These are phyloP conservation scores for Falco concolor DNA, from an alignment of 2,797 vertebrate species.

Conservation along the genomic window DNA sequence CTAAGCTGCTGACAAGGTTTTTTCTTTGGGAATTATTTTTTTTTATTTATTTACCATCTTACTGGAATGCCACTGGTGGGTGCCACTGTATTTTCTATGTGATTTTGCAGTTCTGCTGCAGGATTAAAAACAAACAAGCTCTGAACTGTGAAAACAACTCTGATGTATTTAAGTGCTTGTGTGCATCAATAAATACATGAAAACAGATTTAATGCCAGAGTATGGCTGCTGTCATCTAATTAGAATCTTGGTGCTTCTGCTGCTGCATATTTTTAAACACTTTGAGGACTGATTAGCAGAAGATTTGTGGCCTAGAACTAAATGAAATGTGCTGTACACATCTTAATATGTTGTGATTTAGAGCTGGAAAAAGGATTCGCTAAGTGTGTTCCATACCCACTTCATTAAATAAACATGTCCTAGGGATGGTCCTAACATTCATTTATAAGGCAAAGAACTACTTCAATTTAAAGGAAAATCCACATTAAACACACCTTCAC, in stretches of 20 bases:
- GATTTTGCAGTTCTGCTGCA: not conserved
- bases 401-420: not conserved
- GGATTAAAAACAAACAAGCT: not conserved
- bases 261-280: slow-evolving; percentile 31
- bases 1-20: not conserved
- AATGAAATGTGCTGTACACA: not conserved
- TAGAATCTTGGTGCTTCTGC: slow-evolving; percentile 27
- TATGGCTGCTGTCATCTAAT: slow-evolving; percentile 34
- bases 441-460: not conserved
- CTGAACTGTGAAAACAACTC: not conserved
- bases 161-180: not conserved
- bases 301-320: slow-evolving; percentile 30
- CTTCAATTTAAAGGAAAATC: not conserved
- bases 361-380: not conserved
- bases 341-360: not conserved
- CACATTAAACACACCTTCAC: not conserved
- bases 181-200: not conserved
- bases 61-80: not conserved
- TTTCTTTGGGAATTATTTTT: not conserved
- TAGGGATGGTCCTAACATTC: not conserved
- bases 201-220: slow-evolving; percentile 12
- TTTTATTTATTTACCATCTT: not conserved
- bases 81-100: not conserved
- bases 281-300: slow-evolving; percentile 34
- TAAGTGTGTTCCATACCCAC: not conserved